These are phyloP conservation scores for Leucophenga maculata DNA, from an alignment of 2,888 invertebrate species.

Conservation along the genomic window DNA sequence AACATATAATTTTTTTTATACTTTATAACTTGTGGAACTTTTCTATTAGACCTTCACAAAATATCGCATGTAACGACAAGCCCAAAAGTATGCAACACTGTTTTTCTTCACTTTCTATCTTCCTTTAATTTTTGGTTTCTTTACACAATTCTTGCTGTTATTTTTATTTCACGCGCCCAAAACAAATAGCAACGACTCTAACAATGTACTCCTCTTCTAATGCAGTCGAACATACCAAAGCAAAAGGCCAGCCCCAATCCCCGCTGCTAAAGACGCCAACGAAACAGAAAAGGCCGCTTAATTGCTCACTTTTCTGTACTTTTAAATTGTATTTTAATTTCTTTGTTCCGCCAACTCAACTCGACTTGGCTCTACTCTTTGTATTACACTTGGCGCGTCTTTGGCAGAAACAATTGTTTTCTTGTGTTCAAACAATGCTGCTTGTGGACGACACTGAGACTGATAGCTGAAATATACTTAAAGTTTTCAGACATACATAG, in stretches of 20 bases:
- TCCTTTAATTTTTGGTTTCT: neutral
- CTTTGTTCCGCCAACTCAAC: conserved; percentile 38
- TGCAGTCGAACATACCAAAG: neutral
- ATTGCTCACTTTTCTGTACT: conserved; percentile 62
- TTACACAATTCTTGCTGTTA: neutral
- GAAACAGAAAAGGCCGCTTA: conserved; percentile 49
- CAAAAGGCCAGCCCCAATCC: conserved; percentile 1
- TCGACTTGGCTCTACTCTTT: conserved; percentile 7
- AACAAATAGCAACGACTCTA: conserved; percentile 12
- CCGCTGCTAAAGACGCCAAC: conserved; percentile 3
- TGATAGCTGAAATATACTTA: conserved; percentile 2
- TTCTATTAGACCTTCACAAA: neutral
- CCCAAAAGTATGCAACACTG: conserved; percentile 53
- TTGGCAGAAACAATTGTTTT: conserved; percentile 24
- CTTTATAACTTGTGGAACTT: conserved; percentile 2
- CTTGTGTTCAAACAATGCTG: neutral
- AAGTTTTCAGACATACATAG: conserved; percentile 9
- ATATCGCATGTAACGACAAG: too few relatives aligned
- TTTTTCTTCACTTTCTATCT: conserved; percentile 28
- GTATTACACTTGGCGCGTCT: neutral
- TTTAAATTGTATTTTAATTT: conserved; percentile 67
- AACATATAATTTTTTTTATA: conserved; percentile 1
- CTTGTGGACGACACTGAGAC: conserved; percentile 20
- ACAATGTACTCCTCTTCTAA: neutral
- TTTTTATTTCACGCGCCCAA: neutral